phyloP scores from a whole-genome alignment of 2,797 vertebrate genomes.

The Eupleurogrammus muticus region DNA sequence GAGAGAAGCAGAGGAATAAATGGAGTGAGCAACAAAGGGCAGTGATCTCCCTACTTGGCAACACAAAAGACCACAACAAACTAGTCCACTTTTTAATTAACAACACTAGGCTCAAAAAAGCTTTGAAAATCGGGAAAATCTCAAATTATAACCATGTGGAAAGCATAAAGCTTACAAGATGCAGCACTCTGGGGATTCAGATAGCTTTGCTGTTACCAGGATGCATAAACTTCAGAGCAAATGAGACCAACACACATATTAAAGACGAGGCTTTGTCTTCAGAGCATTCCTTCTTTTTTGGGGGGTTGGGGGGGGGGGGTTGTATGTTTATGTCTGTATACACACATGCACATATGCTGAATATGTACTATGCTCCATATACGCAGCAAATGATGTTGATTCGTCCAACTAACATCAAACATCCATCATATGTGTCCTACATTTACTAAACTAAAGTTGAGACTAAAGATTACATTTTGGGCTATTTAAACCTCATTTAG shows the following conservation, averaged over 20 bases:
- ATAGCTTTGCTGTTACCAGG: slow-evolving; percentile 66
- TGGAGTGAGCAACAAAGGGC: slow-evolving; percentile 53
- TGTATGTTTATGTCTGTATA: slow-evolving; percentile 11
- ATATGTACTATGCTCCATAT: slow-evolving; percentile 7
- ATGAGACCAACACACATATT: slow-evolving; percentile 63
- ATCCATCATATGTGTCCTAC: too few species aligned
- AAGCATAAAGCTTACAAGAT: slow-evolving; percentile 71
- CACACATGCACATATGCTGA: slow-evolving; percentile 26
- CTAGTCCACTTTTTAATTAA: slow-evolving; percentile 83
- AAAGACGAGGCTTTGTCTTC: slow-evolving; percentile 68
- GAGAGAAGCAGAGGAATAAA: slow-evolving; percentile 39
- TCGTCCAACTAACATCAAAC: not conserved
- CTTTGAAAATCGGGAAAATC: slow-evolving; percentile 80
- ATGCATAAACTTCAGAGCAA: slow-evolving; percentile 75
- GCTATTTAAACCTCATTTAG: too few species aligned
- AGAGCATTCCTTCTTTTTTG: slow-evolving; percentile 24
- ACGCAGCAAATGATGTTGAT: slow-evolving; percentile 6
- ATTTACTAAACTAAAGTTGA: too few species aligned
- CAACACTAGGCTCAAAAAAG: slow-evolving; percentile 74
- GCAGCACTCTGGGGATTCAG: slow-evolving; percentile 70
- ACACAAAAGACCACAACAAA: slow-evolving; percentile 79
- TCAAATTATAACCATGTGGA: slow-evolving; percentile 83
- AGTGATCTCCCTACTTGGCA: slow-evolving; percentile 77
- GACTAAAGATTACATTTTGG: too few species aligned
- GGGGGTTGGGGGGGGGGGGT: slow-evolving; percentile 25